Base-by-base conservation (phyloP, 53 echinoderm and acorn worm species). In the Holothuria scabra region DNA sequence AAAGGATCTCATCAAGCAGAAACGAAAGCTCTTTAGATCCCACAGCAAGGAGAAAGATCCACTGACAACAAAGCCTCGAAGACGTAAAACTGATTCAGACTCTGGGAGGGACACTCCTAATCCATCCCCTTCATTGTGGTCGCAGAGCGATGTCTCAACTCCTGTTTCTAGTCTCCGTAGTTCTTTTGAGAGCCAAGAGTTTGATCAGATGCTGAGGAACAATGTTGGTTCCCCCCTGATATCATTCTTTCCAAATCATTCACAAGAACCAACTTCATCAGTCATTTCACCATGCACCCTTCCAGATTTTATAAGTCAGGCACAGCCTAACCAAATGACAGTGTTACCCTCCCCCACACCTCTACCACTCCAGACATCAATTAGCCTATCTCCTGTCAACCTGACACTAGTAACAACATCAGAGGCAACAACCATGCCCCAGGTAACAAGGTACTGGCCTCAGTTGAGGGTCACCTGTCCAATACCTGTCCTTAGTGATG, bases 171-270 rank as follows among this genome's bases (percentile, higher is more conserved):
- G 62, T 23, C 82, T 81, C 22, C 60, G 49, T 38, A 63, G 41
- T 24, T 81, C 63, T 12, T 28, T 81, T 12, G 64, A 63, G 21
- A 81, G 82, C 12, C 82, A 81, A 44, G 82, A 81, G 65, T 61
- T 81, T 48, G 82, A 64, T 33, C 62, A 81, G 41, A 81, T 81
- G 62, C 59, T 81, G 23, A 61, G 82, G 31, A 81, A 81, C n/a
- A 81, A 81, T 38, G 38, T 81, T 2, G 82, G 65, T 24, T 81
- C 82, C 2, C 82, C 82, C 20, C 46, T 81, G 12, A 61, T 81
- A 14, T 61, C 82, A 21, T 81, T 63, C 41, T 41, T 81, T 22
- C 82, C n/a, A 23, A 46, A 34, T n/a, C 82, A 81, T 10, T 64
- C 82, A 5, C 64, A 38, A 22, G 63, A 34, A 3, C 33, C 38